Conservation (phyloP, 2,888 invertebrate genomes). For the Lepas anatifera region DNA sequence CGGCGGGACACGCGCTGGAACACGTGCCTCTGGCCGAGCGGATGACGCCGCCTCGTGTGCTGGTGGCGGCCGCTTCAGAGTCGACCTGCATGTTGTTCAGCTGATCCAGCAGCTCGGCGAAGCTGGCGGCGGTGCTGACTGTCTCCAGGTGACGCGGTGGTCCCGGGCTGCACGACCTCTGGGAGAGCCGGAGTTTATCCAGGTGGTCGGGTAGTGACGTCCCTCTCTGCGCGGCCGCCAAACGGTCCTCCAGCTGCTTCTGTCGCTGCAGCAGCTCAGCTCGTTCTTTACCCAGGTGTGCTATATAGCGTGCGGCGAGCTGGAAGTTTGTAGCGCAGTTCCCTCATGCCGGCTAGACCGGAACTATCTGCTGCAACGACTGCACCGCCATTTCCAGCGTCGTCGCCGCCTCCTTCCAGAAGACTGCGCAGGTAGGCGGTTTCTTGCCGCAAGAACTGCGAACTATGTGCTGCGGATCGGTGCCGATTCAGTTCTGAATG, state of each 20-base stretch:
- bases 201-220: not conserved
- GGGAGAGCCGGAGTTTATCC: not conserved
- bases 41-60: not conserved
- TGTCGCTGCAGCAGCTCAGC: not conserved
- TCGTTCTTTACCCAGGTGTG: not conserved
- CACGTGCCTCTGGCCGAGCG: not conserved
- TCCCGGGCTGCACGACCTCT: not conserved
- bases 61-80: not conserved
- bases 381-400: no score
- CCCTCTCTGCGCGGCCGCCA: not conserved
- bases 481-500: not conserved
- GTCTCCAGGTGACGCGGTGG: not conserved
- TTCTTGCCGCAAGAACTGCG: not conserved
- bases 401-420: not conserved
- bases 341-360: not conserved
- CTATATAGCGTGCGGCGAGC: slow-evolving; percentile 2
- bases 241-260: not conserved
- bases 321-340: slow-evolving; percentile 3
- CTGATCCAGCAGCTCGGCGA: not conserved
- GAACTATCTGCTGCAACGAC: no score
- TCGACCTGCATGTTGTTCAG: slow-evolving; percentile 7
- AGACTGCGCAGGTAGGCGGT: not conserved
- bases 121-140: not conserved
- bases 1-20: not conserved
- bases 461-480: not conserved